A percentile compares a stretch with the other conserved stretches of the same genome.
These are phyloP conservation scores for Isurus oxyrinchus DNA, from an alignment of 2,113 vertebrate species.

Conservation along the genomic window DNA sequence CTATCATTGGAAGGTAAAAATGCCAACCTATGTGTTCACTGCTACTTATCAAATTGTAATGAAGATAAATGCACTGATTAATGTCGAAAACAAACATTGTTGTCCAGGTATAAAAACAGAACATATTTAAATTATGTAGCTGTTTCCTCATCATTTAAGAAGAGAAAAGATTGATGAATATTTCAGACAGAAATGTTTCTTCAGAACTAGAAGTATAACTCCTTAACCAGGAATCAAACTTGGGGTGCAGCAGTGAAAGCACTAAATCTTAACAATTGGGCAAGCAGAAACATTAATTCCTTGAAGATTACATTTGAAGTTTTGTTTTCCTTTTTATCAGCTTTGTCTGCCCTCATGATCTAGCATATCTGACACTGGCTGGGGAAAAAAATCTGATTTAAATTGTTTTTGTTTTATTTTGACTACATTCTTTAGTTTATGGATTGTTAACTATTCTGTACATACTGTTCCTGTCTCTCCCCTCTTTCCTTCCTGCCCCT, in stretches of 20 bases:
- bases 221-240: not conserved
- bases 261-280: not conserved
- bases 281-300: not conserved
- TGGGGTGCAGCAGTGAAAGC: not conserved
- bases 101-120: not conserved
- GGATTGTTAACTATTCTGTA: not conserved
- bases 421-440: not conserved
- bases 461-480: not conserved
- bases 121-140: not conserved
- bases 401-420: not conserved
- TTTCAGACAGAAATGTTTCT: not conserved
- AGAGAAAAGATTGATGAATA: not conserved
- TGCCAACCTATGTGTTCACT: not conserved
- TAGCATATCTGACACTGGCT: no score
- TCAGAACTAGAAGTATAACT: not conserved
- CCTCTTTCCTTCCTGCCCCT: not conserved
- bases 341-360: not conserved
- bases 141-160: not conserved
- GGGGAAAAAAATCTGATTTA: not conserved
- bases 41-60: not conserved
- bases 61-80: not conserved
- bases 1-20: not conserved
- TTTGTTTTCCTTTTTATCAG: not conserved
- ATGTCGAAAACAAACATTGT: no score
- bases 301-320: not conserved